These are phyloP conservation scores for Rhamphomyia laevipes DNA, from an alignment of 2,888 invertebrate species.

Conservation along the genomic window DNA sequence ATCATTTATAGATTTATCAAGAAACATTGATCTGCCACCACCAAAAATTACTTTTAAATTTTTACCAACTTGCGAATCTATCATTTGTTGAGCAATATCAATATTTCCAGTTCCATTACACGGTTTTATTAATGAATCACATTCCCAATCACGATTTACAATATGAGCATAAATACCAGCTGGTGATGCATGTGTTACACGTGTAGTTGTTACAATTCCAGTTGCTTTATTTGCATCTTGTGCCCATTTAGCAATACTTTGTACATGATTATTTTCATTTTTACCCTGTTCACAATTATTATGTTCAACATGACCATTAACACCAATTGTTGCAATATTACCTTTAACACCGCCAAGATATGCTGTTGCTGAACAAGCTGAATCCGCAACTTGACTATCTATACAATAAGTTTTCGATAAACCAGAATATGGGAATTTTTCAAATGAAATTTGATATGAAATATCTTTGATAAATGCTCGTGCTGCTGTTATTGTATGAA, in stretches of 20 bases:
- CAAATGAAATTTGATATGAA: conserved; percentile 47
- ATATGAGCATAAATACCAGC: conserved; percentile 60
- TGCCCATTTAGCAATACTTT: conserved; percentile 58
- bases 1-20: conserved; percentile 34
- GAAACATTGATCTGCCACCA: conserved; percentile 29
- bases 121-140: conserved; percentile 44
- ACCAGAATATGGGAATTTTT: conserved; percentile 46
- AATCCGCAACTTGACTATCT: conserved; percentile 67
- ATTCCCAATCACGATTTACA: conserved; percentile 58
- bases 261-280: conserved; percentile 44
- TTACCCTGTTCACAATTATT: conserved; percentile 51
- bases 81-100: conserved; percentile 62
- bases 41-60: conserved; percentile 49
- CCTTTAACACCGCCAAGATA: conserved; percentile 68
- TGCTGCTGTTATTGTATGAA: conserved; percentile 55
- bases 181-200: conserved; percentile 69
- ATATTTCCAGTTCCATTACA: conserved; percentile 42
- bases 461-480: conserved; percentile 52
- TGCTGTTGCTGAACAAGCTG: conserved; percentile 73
- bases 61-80: conserved; percentile 51
- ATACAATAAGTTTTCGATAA: conserved; percentile 60
- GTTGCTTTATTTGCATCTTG: conserved; percentile 49
- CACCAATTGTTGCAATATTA: conserved; percentile 60
- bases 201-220: conserved; percentile 61
- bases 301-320: conserved; percentile 51